A percentile compares a stretch with the other conserved stretches of the same genome.
These are phyloP conservation scores for Paraescarpia echinospica DNA, from an alignment of 1,140 invertebrate genomes.

Conservation along the genomic window DNA sequence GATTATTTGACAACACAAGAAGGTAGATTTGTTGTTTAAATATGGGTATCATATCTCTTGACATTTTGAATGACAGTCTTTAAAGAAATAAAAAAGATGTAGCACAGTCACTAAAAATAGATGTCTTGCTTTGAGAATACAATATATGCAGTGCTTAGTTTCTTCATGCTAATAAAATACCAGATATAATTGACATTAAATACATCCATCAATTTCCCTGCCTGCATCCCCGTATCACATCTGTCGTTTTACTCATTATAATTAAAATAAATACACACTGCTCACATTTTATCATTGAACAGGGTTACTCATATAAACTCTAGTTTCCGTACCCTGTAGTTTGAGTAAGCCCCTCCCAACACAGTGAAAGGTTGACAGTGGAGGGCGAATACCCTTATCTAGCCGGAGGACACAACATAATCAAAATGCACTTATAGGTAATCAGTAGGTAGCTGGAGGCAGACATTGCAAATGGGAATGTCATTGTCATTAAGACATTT, in stretches of 20 bases:
- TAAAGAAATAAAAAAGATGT: too few relatives aligned
- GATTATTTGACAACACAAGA: too few relatives aligned
- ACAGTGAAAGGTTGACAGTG: background rate
- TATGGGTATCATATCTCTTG: too few relatives aligned
- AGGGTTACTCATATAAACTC: background rate
- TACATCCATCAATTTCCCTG: background rate
- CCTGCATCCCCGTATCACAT: background rate
- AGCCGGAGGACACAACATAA: background rate
- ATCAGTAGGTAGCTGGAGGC: background rate
- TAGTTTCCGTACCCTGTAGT: background rate
- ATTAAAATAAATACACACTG: constrained; percentile 2
- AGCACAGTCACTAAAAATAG: too few relatives aligned
- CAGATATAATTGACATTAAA: background rate
- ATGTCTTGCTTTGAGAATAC: too few relatives aligned
- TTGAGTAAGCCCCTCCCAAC: background rate
- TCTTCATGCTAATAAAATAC: background rate
- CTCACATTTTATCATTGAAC: background rate
- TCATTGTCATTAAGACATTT: background rate
- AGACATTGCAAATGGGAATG: background rate
- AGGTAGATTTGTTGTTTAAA: too few relatives aligned
- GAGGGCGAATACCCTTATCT: background rate
- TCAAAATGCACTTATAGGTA: background rate
- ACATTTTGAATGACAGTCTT: too few relatives aligned
- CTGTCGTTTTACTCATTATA: background rate
- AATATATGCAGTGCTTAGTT: background rate